Base-by-base conservation (phyloP, 2,797 vertebrate genomes). In the Sylvia borin region DNA sequence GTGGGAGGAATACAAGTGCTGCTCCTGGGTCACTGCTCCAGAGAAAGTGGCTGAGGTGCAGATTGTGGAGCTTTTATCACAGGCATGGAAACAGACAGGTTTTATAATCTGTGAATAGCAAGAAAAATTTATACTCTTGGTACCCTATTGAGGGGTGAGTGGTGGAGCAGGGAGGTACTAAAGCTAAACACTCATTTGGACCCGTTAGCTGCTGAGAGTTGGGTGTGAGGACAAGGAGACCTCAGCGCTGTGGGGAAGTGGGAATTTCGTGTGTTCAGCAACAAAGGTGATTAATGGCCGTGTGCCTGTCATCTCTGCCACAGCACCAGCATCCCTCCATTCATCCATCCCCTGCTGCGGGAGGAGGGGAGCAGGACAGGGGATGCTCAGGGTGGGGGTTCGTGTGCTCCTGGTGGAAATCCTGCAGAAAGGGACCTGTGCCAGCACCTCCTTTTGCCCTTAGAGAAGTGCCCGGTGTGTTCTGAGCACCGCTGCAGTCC, bases 251-350 rank as follows among this genome's bases (percentile, higher is more conserved):
- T 80, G 91, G 92, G 80, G 42, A 84, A 73, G 80, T 22, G 77
- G 71, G 89, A 77, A 92, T 74, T 82, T 4, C 19, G 68, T 34
- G 65, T 75, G 81, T 96, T 91, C 78, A 68, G 72, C 57, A 68
- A 18, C 77, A 91, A 92, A 66, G 64, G 48, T 86, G 91, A 91
- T 93, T 24, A 87, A 91, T 91, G 60, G 86, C 60, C n/a, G 81
- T 0, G 7, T 88, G 80, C 50, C 45, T 80, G 57, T 72, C 92
- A 48, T 50, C 79, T 36, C 90, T 77, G 68, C 1, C 5, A 40
- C 32, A 67, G 81, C 75, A n/a, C 42, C 11, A 0, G 3, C 2
- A 6, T 36, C 45, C 62, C 51, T 60, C 43, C 60, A 8, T 89
- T 71, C 83, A 67, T 64, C 88, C 83, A 67, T 64, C 88, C 43